Evolutionary conservation across 2,797 vertebrate species (phyloP).

Genomic region (Eleutherodactylus coqui): DNA sequence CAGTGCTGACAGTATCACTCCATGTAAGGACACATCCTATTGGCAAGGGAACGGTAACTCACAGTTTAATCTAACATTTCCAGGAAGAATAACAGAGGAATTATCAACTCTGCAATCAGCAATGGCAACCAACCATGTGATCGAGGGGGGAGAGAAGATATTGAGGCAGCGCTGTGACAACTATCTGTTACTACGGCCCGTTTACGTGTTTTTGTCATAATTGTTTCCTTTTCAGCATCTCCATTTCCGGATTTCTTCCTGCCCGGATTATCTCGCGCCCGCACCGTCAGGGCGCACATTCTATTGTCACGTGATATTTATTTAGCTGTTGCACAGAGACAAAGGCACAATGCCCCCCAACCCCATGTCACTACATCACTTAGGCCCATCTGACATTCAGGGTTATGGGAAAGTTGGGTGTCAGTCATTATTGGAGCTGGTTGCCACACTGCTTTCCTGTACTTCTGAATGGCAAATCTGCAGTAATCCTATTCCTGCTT

Average conservation of each 20-base stretch:
- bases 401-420: not conserved
- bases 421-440: not conserved
- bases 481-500: not conserved
- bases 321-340: slow-evolving; percentile 31
- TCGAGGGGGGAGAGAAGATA: not conserved
- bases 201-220: slow-evolving; percentile 14
- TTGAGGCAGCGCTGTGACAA: not conserved
- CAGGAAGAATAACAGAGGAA: not conserved
- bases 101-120: too few relatives aligned
- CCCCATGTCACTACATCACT: too few relatives aligned
- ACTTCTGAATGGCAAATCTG: not conserved
- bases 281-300: not conserved
- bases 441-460: not conserved
- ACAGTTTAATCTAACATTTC: not conserved
- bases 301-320: slow-evolving; percentile 5
- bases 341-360: not conserved
- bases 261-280: slow-evolving; percentile 2
- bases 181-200: not conserved
- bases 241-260: slow-evolving; percentile 18
- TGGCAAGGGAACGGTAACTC: not conserved
- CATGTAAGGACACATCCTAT: too few relatives aligned
- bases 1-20: not conserved
- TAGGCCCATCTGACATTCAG: not conserved
- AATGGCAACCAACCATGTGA: not conserved
- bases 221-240: not conserved